Evolutionary conservation across 2,797 vertebrate species (phyloP), one percentile per base, ranked within the genome.

Genomic region (Xenops minutus): DNA sequence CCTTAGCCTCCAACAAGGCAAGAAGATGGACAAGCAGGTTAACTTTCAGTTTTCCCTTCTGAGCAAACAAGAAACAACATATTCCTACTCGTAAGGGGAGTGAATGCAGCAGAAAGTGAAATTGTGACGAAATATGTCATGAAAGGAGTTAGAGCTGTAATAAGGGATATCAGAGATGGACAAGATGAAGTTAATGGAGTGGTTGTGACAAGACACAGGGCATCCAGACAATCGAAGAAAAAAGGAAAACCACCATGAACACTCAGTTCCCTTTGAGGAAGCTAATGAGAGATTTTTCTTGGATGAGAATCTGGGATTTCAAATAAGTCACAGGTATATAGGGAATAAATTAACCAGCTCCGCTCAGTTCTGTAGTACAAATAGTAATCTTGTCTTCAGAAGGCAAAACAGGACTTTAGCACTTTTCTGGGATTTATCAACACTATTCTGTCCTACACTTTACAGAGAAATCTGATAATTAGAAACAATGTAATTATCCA

Each of bases 341-440:
- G 82, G 19, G 24, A 91, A 72, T 77, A 85, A 83, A 83, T 69
- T 37, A 66, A 68, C 10, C n/a, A 73, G 7, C 20, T 73, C 41
- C 91, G 22, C 15, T 62, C 24, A 26, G 14, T 85, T 91, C 10
- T 49, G 4, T 68, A 69, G 69, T 34, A 58, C 32, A 73, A 91
- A 66, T 29, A 81, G 36, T 52, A 87, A n/a, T 34, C 26, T 59
- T 91, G 23, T 34, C 16, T 82, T 93, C 67, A 79, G 85, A 91
- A 76, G 61, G 27, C 19, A 78, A 68, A 66, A 18, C 20, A 78
- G n/a, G 8, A 21, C 36, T 79, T 71, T 2, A 63, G 20, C 19
- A 13, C 55, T 49, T 88, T 59, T n/a, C 34, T 22, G 67, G 24
- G 37, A 48, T 36, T 76, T 90, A 63, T 32, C 34, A 59, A 73